Evolutionary conservation across 1,140 invertebrate species (phyloP).

Genomic region (Plodia interpunctella): DNA sequence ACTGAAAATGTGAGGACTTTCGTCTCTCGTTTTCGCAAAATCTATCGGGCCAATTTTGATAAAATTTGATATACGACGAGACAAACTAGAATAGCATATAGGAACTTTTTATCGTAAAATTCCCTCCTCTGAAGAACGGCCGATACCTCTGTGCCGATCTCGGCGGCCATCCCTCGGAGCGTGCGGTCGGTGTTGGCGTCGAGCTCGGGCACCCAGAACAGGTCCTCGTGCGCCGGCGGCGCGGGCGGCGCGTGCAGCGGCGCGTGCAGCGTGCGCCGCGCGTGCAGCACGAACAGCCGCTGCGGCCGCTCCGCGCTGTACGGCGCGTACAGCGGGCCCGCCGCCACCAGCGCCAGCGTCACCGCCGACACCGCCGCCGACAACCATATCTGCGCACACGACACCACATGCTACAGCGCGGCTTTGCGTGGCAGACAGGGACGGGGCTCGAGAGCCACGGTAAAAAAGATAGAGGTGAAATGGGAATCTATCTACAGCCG

Average conservation of each 20-base stretch:
- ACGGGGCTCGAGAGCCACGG: too few species aligned
- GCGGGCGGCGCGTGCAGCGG: conserved; percentile 9
- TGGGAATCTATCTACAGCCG: too few species aligned
- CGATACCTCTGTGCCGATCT: background rate
- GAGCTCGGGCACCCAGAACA: conserved; percentile 87
- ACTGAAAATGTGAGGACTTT: too few species aligned
- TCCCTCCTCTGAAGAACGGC: too few species aligned
- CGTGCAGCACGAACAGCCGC: conserved; percentile 79
- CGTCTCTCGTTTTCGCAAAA: too few species aligned
- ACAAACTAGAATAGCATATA: too few species aligned
- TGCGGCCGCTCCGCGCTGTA: conserved; percentile 84
- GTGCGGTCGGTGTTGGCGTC: conserved; percentile 84
- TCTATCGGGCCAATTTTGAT: too few species aligned
- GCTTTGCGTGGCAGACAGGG: too few species aligned
- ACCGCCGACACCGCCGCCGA: conserved; percentile 14
- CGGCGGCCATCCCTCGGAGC: conserved; percentile 65
- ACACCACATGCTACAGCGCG: too few species aligned
- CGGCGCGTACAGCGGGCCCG: conserved; percentile 80
- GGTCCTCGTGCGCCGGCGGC: conserved; percentile 32
- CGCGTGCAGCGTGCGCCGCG: conserved; percentile 41
- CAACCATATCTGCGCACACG: conserved; percentile 19
- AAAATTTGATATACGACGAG: too few species aligned
- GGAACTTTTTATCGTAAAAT: too few species aligned
- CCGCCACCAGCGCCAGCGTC: conserved; percentile 23
- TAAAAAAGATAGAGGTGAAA: too few species aligned